phyloP scores from a whole-genome alignment of 2,888 invertebrate genomes.

The Lithophane ornitopus region DNA sequence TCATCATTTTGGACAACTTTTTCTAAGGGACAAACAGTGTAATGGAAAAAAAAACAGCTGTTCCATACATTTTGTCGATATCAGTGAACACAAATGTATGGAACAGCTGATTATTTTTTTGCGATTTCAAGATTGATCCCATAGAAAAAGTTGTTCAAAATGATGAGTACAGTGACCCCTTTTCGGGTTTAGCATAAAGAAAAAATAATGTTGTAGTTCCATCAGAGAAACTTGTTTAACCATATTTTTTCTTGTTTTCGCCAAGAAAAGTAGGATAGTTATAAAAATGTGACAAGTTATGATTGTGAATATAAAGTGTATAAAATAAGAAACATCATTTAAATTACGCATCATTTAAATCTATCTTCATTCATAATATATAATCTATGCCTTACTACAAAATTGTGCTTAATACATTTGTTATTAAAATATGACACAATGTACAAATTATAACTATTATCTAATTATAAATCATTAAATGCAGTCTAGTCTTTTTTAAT shows the following conservation, averaged over 20 bases:
- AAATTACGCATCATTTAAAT: conserved; percentile 17
- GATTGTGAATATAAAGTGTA: background rate
- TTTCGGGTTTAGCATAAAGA: too few species aligned
- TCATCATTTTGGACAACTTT: too few species aligned
- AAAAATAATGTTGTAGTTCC: too few species aligned
- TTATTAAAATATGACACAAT: conserved; percentile 80
- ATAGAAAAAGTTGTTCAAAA: too few species aligned
- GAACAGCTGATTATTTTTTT: too few species aligned
- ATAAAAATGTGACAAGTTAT: background rate
- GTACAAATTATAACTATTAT: conserved; percentile 67
- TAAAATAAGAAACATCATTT: background rate
- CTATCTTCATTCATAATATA: conserved; percentile 3
- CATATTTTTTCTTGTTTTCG: background rate
- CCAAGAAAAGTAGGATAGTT: background rate
- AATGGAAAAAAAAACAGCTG: too few species aligned
- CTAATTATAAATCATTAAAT: conserved; percentile 75
- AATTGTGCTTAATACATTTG: conserved; percentile 63
- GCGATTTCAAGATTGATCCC: too few species aligned
- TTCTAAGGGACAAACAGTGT: too few species aligned
- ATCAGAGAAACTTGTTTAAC: background rate
- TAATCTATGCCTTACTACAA: conserved; percentile 24
- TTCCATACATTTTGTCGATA: too few species aligned
- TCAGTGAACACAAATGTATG: too few species aligned
- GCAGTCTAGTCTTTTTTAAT: conserved; percentile 77
- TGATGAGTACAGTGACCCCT: too few species aligned